A percentile compares a stretch with the other conserved stretches of the same genome.
phyloP scores from a whole-genome alignment of 2,888 invertebrate genomes.

The Scelioninae gen. 1 region DNA sequence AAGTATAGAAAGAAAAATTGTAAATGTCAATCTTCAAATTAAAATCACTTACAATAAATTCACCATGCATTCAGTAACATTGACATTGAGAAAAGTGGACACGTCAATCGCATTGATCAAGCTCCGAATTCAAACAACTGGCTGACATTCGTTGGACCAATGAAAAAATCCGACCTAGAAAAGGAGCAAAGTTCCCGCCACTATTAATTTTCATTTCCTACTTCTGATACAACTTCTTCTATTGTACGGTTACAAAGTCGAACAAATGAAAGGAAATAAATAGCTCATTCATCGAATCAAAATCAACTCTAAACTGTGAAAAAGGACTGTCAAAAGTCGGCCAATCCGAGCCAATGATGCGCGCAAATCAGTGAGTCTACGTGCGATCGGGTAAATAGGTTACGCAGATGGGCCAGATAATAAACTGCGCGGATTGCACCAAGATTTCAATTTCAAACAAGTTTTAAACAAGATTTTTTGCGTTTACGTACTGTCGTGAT shows the following conservation, averaged over 20 bases:
- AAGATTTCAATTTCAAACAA: background rate
- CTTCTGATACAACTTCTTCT: background rate
- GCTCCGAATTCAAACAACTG: background rate
- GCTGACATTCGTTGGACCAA: background rate
- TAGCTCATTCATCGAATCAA: background rate
- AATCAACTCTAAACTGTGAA: background rate
- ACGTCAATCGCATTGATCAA: slow-evolving; percentile 13
- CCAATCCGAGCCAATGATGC: slow-evolving; percentile 13
- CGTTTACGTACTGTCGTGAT: slow-evolving; percentile 13
- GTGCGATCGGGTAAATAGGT: slow-evolving; percentile 19
- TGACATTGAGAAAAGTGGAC: slow-evolving; percentile 29
- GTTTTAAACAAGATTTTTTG: background rate
- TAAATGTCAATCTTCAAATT: background rate
- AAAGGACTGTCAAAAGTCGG: background rate
- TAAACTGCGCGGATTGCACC: background rate
- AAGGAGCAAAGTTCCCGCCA: background rate
- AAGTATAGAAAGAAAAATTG: background rate
- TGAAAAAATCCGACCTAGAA: background rate
- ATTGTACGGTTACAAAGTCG: background rate
- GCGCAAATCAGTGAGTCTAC: slow-evolving; percentile 6
- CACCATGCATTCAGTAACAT: slow-evolving; percentile 12
- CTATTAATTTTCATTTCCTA: too few relatives aligned
- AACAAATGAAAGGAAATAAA: background rate
- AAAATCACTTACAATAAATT: slow-evolving; percentile 15
- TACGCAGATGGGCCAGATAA: slow-evolving; percentile 14